Evolutionary conservation across 2,113 vertebrate species (phyloP), one percentile per base, ranked within the genome.

Genomic region (Upupa epops): DNA sequence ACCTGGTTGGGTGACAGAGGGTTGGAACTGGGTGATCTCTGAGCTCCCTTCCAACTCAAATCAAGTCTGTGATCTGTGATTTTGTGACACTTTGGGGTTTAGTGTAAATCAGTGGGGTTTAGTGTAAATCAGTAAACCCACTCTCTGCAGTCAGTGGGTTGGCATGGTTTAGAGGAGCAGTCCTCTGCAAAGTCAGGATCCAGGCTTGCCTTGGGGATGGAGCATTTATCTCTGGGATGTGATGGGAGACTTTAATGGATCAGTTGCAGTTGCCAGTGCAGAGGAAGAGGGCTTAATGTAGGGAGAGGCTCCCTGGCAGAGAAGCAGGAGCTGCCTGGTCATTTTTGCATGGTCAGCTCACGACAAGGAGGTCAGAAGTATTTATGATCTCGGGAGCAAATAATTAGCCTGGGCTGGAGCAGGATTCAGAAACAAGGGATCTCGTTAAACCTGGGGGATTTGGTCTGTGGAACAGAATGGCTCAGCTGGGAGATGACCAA

Each of bases 371-470:
- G 66, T 20, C 1, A 6, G 64, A 55, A 16, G 90, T 64, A 77
- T 93, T 90, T 73, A 55, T 29, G 55, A 64, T 63, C 51, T 76
- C 0, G 0, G 66, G 72, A 75, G 51, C 25, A 70, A 73, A 65
- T 66, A 60, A 40, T 29, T 37, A 40, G 52, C 74, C 61, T 52
- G 65, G 45, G 25, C 68, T 75, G 86, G 26, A 76, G 61, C 9
- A 81, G 31, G 25, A 60, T 0, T 4, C 19, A 0, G 1, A 31
- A 84, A 68, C 73, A 71, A 66, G 0, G 21, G 59, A 36, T 12
- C 51, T 90, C 84, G 65, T 70, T 80, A 68, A 13, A 29, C 65
- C 40, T 0, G 0, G 17, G 34, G 28, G 51, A 22, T 32, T 32
- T 66, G 26, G 36, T 28, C 2, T 2, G 25, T 64, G 54, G 52